Base-by-base conservation (phyloP, 2,113 vertebrate genomes). In the Halichoeres trimaculatus region DNA sequence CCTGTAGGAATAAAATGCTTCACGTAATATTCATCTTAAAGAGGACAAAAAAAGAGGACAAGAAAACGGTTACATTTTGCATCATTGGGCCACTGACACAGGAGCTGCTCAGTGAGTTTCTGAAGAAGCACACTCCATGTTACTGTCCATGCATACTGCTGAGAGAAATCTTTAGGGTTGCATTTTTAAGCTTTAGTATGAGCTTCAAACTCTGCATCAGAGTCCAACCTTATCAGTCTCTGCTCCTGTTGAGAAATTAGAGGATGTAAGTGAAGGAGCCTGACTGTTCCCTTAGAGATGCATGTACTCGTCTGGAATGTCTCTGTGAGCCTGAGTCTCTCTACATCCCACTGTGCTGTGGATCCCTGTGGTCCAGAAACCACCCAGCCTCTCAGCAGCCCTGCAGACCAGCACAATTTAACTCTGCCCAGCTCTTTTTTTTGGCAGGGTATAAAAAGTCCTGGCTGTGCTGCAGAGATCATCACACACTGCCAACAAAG, bases 301-400 rank as follows among this genome's bases (percentile, higher is more conserved):
- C 56, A 12, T n/a, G 5, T 64, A 63, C 43, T 20, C 8, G 60
- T 62, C 65, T 85, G 87, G 91, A 86, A 81, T 81, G 76, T 57
- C 40, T 74, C 17, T 70, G 50, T 36, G 76, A 16, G 26, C 26
- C 56, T 10, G 35, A n/a, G 53, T n/a, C 58, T n/a, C 40, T 57
- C 17, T 47, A 30, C n/a, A 40, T 70, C 77, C 66, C 63, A 59
- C 78, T 74, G 78, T 26, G 76, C 70, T 52, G 76, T 43, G 40
- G 61, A 61, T 63, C 66, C 38, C 76, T 7, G 35, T 56, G 76
- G 80, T 64, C 76, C 52, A 58, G n/a, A 58, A 77, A 78, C 50
- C 66, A 48, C 66, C 80, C 67, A 12, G 63, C 69, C 63, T 63
- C 45, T 55, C 40, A 10, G 64, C 70, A 10, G 67, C 36, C 71